phyloP scores from a whole-genome alignment of 2,797 vertebrate genomes.

The Cynopterus sphinx region DNA sequence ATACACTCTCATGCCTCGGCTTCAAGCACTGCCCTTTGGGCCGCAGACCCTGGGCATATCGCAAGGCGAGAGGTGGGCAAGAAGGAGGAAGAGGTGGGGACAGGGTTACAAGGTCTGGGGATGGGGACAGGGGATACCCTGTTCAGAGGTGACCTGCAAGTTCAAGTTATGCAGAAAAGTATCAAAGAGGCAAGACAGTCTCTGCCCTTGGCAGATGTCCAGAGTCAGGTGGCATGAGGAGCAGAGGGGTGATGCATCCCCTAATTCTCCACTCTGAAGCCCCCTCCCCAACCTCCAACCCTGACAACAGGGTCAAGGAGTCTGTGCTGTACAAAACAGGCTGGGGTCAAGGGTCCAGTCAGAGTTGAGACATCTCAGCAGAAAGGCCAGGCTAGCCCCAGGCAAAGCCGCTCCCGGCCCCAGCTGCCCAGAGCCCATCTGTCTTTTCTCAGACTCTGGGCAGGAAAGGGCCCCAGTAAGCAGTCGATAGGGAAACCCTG shows the following conservation, averaged over 20 bases:
- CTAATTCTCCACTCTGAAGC: background rate
- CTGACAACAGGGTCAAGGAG: slow-evolving; percentile 62
- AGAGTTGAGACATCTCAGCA: background rate
- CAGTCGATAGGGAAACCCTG: slow-evolving; percentile 14
- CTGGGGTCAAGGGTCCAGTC: slow-evolving; percentile 20
- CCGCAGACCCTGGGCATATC: slow-evolving; percentile 57
- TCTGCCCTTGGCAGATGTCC: slow-evolving; percentile 70
- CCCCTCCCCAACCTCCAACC: slow-evolving; percentile 33
- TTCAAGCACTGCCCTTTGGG: slow-evolving; percentile 60
- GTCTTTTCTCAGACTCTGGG: slow-evolving; percentile 2
- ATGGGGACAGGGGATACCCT: slow-evolving; percentile 84
- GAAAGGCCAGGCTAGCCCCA: background rate
- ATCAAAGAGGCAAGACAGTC: slow-evolving; percentile 82
- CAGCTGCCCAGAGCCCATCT: background rate
- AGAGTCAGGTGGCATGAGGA: slow-evolving; percentile 34
- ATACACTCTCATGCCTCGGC: slow-evolving; percentile 46
- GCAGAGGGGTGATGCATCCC: background rate
- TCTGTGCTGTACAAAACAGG: slow-evolving; percentile 73
- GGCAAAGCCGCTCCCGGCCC: background rate
- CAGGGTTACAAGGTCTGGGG: slow-evolving; percentile 48
- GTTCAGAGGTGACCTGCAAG: slow-evolving; percentile 86
- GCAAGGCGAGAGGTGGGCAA: slow-evolving; percentile 64
- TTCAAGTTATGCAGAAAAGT: slow-evolving; percentile 86
- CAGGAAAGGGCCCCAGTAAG: background rate
- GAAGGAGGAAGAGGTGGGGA: slow-evolving; percentile 29